Base-by-base conservation (phyloP, 2,888 invertebrate genomes). In the Hybos culiciformis region DNA sequence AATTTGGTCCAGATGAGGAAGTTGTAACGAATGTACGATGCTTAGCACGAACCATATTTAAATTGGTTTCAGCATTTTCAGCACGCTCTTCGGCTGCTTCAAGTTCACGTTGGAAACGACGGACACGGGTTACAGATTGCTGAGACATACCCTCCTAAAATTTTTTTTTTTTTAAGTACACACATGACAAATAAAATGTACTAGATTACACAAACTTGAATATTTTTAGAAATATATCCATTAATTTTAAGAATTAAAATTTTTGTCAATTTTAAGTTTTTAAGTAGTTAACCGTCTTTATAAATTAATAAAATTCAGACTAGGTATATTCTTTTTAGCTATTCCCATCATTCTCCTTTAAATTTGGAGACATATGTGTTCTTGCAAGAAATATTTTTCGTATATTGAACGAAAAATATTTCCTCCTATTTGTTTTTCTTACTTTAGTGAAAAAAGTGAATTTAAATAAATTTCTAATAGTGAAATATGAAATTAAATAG, bases 61-160 rank as follows among this genome's bases (percentile, higher is more conserved):
- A 77, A 70, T 86, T 92, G 76, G 85, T 86, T 72, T 94, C 93
- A 56, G 93, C 93, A 56, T 78, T 78, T 60, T 94, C 93, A 58
- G 93, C 93, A 57, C 94, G 86, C 69, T 93, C 93, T 69, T 96
- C 94, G 54, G 94, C 94, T 42, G 94, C 93, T 68, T 96, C 94
- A 66, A 96, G 72, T 71, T 96, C 94, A 60, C 94, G 83, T 70
- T 96, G 94, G 92, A 94, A 94, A 71, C 93, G 83, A 68, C 94
- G 90, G 56, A 93, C 93, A 66, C 94, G 80, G 66, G 91, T 91
- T 58, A 94, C 83, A 70, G 83, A 87, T 70, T 90, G 90, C 69
- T 81, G 80, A 56, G 90, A 90, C 69, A 88, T 74, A 57, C 90
- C 87, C 77, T 93, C 92, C 85, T 86, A 63, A 29, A 59, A 59